phyloP scores from a whole-genome alignment of 2,888 invertebrate species.

The Melikaiella ostensackeni region DNA sequence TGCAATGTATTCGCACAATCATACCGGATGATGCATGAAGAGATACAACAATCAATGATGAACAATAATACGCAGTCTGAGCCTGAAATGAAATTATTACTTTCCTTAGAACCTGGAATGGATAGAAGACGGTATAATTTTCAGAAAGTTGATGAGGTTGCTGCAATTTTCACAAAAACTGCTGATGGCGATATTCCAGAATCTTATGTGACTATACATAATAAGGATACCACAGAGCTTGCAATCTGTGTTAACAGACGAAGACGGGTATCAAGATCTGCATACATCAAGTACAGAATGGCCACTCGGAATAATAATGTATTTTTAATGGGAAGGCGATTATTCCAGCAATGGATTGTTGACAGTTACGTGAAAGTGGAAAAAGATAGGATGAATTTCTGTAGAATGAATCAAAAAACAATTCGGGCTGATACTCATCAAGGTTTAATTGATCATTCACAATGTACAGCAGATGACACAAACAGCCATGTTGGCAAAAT shows the following conservation, averaged over 20 bases:
- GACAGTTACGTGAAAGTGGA: conserved; percentile 47
- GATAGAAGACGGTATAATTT: conserved; percentile 51
- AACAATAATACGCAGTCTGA: neutral
- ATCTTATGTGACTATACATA: conserved; percentile 52
- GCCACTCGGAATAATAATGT: conserved; percentile 25
- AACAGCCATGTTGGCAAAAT: conserved; percentile 45
- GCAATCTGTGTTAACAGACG: neutral
- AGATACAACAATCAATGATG: conserved; percentile 36
- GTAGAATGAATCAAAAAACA: conserved; percentile 44
- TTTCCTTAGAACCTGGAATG: conserved; percentile 47
- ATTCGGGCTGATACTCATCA: conserved; percentile 47
- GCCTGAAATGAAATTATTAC: conserved; percentile 42
- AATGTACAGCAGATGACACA: conserved; percentile 36
- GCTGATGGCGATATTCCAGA: conserved; percentile 56
- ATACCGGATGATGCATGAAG: conserved; percentile 50
- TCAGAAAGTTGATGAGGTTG: conserved; percentile 52
- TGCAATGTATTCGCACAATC: conserved; percentile 44
- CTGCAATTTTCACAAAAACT: conserved; percentile 52
- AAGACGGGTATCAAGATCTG: conserved; percentile 1
- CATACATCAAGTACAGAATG: conserved; percentile 35
- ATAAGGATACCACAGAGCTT: conserved; percentile 49
- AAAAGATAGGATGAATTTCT: conserved; percentile 48
- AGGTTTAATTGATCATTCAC: conserved; percentile 46
- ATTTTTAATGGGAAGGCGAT: conserved; percentile 36
- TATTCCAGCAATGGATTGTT: conserved; percentile 47